Conservation (phyloP, 2,888 invertebrate genomes). For the Cabera pusaria region DNA sequence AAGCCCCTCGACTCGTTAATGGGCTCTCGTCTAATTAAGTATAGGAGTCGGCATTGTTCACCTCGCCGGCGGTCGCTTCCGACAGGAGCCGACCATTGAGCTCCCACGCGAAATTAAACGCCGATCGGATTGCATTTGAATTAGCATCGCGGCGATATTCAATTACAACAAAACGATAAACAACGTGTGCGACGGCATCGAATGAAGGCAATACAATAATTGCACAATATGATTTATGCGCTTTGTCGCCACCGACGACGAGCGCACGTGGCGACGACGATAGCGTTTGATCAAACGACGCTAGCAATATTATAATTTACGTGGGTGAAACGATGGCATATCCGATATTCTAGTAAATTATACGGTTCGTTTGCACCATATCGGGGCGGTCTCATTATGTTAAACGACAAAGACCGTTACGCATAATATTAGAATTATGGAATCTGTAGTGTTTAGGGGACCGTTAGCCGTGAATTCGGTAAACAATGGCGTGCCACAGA, state of each 20-base stretch:
- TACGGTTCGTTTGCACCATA: slow-evolving; percentile 30
- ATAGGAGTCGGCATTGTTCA: slow-evolving; percentile 42
- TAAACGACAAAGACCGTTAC: slow-evolving; percentile 56
- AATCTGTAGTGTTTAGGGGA: slow-evolving; percentile 45
- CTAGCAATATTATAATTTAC: slow-evolving; percentile 36
- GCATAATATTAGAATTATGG: slow-evolving; percentile 53
- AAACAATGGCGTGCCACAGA: slow-evolving; percentile 43
- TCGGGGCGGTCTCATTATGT: slow-evolving; percentile 43
- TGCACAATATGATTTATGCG: slow-evolving; percentile 59
- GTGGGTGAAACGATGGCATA: slow-evolving; percentile 47
- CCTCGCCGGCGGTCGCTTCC: slow-evolving; percentile 47
- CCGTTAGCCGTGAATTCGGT: slow-evolving; percentile 47
- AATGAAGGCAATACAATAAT: slow-evolving; percentile 45
- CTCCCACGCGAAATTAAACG: slow-evolving; percentile 62
- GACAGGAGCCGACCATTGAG: slow-evolving; percentile 57
- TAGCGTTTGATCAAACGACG: slow-evolving; percentile 41
- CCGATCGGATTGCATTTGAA: slow-evolving; percentile 60
- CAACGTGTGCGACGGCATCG: slow-evolving; percentile 28
- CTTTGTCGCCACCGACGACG: slow-evolving; percentile 36
- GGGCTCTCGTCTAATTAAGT: slow-evolving; percentile 44
- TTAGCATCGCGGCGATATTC: slow-evolving; percentile 48
- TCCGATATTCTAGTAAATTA: slow-evolving; percentile 41
- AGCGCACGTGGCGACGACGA: slow-evolving; percentile 39
- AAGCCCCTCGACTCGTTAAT: slow-evolving; percentile 36
- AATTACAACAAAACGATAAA: slow-evolving; percentile 42